These are phyloP conservation scores for Sebastes oblongus DNA, from an alignment of 2,797 vertebrate species.

Conservation along the genomic window DNA sequence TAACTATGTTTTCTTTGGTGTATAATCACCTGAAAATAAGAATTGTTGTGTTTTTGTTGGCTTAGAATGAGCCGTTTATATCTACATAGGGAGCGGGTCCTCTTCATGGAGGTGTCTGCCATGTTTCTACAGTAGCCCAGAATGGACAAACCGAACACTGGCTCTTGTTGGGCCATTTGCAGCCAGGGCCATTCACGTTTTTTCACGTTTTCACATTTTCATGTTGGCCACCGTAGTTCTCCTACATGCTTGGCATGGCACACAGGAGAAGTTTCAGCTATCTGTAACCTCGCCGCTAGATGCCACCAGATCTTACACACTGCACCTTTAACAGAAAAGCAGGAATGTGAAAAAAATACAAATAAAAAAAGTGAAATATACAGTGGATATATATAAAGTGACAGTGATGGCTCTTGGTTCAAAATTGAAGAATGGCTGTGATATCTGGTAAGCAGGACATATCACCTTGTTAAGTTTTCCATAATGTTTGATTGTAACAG, in stretches of 20 bases:
- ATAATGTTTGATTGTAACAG: neutral
- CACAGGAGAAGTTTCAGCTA: no score
- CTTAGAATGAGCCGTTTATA: rapidly evolving
- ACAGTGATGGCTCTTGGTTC: neutral
- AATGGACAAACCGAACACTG: no score
- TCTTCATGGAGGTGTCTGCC: rapidly evolving
- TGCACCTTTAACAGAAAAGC: neutral
- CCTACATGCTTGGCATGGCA: no score
- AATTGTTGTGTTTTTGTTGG: rapidly evolving
- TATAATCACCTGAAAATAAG: no score
- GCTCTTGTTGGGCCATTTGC: no score
- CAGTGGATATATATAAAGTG: neutral
- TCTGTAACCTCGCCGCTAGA: no score
- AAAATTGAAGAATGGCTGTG: neutral
- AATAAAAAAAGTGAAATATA: neutral
- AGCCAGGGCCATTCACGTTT: rapidly evolving
- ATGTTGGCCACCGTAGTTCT: rapidly evolving
- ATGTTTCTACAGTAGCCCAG: no score
- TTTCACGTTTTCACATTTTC: no score
- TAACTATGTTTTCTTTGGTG: no score
- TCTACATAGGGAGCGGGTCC: no score
- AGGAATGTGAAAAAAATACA: neutral
- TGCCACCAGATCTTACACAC: neutral
- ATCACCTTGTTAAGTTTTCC: neutral
- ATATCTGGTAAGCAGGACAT: neutral